Conservation (phyloP, 2,797 vertebrate genomes). For the Garrulus glandarius region DNA sequence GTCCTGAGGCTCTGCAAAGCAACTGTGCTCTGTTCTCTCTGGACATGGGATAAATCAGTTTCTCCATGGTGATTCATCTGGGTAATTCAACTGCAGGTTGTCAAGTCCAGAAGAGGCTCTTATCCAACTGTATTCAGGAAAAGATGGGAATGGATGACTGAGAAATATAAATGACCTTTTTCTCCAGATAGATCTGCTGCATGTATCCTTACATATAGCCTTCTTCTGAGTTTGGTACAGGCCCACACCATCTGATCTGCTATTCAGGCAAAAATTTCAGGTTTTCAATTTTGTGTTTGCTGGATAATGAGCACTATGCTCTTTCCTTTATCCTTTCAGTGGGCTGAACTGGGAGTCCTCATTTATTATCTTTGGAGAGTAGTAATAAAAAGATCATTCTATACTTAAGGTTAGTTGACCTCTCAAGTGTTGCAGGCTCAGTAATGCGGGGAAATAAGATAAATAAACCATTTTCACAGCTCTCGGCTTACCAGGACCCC, state of each 20-base stretch:
- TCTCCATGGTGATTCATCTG: constrained; percentile 1
- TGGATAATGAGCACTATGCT: neutral
- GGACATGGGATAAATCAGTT: constrained; percentile 18
- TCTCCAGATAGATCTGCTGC: neutral
- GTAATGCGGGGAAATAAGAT: neutral
- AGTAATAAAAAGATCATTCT: neutral
- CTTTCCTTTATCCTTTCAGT: neutral
- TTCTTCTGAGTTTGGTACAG: neutral
- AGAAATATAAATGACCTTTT: neutral
- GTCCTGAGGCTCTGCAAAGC: neutral
- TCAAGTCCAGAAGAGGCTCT: neutral
- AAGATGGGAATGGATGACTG: neutral
- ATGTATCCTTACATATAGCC: neutral
- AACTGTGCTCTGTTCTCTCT: neutral
- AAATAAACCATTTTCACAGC: neutral
- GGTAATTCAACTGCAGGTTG: neutral
- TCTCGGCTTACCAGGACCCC: neutral
- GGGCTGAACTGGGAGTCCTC: neutral
- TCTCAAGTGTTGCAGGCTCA: neutral
- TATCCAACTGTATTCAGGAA: neutral
- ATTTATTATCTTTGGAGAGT: neutral
- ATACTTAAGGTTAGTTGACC: neutral
- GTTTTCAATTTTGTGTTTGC: neutral
- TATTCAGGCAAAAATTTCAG: neutral
- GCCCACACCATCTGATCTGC: neutral